These are phyloP conservation scores for Galleria mellonella DNA, from an alignment of 1,140 invertebrate genomes.

Conservation along the genomic window DNA sequence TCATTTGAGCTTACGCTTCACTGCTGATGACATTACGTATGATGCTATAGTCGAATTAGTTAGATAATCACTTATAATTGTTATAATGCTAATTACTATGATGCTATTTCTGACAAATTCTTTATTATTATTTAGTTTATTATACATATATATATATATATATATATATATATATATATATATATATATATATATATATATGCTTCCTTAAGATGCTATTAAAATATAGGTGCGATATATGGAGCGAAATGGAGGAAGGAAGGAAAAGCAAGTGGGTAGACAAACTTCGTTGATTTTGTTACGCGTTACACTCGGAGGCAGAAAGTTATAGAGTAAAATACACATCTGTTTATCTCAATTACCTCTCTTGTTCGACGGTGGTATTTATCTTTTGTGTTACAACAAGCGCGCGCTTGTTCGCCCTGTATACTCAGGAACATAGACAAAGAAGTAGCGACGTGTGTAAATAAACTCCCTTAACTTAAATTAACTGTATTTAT, in stretches of 20 bases:
- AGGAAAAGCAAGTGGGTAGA: constrained; percentile 31
- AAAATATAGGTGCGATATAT: neutral
- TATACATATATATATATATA: no score
- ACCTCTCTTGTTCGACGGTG: constrained; percentile 46
- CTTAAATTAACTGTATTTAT: constrained; percentile 41
- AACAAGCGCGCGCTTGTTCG: constrained; percentile 25
- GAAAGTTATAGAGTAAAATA: constrained; percentile 55
- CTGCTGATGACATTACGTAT: constrained; percentile 28
- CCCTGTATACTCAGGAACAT: constrained; percentile 24
- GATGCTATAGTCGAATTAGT: constrained; percentile 20
- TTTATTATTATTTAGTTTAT: neutral
- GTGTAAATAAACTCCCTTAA: constrained; percentile 44
- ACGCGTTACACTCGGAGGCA: constrained; percentile 43
- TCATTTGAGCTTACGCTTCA: constrained; percentile 59
- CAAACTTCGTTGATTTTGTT: constrained; percentile 57
- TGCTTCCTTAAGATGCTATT: neutral
- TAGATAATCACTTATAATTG: constrained; percentile 5
- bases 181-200: neutral
- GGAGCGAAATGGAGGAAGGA: constrained; percentile 13
- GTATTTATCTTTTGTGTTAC: constrained; percentile 66
- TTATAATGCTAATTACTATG: constrained; percentile 11
- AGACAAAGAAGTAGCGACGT: constrained; percentile 55
- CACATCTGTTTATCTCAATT: constrained; percentile 64
- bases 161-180: neutral
- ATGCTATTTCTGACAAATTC: constrained; percentile 24